Percentiles rank a stretch among this genome's conserved stretches.
Conservation (phyloP, 2,113 vertebrate species). For the Aegotheles bennettii region DNA sequence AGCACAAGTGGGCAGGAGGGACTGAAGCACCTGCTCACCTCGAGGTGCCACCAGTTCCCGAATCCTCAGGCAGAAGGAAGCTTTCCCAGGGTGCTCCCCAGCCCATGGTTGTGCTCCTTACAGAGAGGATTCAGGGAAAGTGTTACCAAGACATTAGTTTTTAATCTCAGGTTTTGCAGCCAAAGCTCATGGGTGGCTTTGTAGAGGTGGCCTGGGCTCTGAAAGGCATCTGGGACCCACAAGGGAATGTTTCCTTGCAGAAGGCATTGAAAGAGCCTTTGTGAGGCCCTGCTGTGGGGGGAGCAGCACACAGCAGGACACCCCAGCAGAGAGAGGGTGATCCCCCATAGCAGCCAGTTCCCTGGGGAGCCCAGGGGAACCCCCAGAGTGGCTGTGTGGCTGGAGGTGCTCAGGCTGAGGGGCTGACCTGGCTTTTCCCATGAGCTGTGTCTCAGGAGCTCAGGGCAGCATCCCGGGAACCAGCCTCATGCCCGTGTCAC, state of each 20-base stretch:
- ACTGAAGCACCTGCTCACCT: not conserved
- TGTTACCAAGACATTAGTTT: fast-evolving
- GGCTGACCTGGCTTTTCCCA: not conserved
- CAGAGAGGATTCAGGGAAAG: not conserved
- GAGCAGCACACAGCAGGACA: not conserved
- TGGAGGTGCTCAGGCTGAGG: not conserved
- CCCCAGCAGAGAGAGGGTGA: not conserved
- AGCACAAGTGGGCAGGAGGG: not conserved
- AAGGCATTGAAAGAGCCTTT: not conserved
- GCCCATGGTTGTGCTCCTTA: not conserved
- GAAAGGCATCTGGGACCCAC: not conserved
- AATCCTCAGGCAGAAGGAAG: fast-evolving
- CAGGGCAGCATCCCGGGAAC: not conserved
- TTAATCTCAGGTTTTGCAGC: not conserved
- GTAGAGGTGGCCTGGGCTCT: not conserved
- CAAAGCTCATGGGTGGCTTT: fast-evolving
- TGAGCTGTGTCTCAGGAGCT: not conserved
- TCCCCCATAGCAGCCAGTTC: not conserved
- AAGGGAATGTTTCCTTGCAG: not conserved
- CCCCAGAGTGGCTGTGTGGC: not conserved
- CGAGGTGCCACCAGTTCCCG: not conserved
- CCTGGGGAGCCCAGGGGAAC: not conserved
- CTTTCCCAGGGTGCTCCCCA: not conserved
- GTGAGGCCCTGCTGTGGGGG: not conserved
- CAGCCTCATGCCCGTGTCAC: fast-evolving